Evolutionary conservation across 2,113 vertebrate species (phyloP).

Genomic region (Muntiacus reevesi): DNA sequence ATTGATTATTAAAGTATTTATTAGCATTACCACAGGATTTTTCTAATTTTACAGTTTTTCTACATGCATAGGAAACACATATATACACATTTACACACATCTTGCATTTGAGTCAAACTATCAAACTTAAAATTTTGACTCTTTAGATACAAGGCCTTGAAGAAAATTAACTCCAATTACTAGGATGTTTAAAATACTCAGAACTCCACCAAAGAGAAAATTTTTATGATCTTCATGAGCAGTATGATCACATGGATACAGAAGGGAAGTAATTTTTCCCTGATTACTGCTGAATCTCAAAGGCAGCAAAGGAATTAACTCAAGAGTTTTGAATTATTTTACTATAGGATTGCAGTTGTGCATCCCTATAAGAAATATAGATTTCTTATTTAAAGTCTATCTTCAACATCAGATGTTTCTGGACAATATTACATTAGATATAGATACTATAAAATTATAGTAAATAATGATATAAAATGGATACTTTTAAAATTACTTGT

Average conservation of each 20-base stretch:
- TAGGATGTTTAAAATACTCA: background rate
- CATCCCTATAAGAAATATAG: background rate
- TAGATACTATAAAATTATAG: background rate
- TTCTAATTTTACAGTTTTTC: background rate
- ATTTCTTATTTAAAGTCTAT: slow-evolving; percentile 16
- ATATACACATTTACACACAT: background rate
- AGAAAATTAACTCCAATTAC: background rate
- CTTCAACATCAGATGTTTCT: slow-evolving; percentile 1
- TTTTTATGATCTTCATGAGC: background rate
- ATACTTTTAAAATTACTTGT: background rate
- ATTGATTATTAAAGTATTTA: background rate
- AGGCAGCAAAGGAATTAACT: background rate
- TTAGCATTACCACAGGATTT: background rate
- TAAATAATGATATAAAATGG: background rate
- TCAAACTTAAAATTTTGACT: slow-evolving; percentile 22
- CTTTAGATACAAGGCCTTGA: background rate
- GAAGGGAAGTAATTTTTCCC: background rate
- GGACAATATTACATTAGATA: background rate
- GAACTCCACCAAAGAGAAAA: background rate
- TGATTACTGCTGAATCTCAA: slow-evolving; percentile 21
- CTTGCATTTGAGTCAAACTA: background rate
- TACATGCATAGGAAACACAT: background rate
- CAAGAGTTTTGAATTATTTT: background rate
- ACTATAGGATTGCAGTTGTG: background rate
- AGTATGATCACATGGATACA: background rate